These are phyloP conservation scores for Byasa hedistus DNA, from an alignment of 2,888 invertebrate genomes.

Conservation along the genomic window DNA sequence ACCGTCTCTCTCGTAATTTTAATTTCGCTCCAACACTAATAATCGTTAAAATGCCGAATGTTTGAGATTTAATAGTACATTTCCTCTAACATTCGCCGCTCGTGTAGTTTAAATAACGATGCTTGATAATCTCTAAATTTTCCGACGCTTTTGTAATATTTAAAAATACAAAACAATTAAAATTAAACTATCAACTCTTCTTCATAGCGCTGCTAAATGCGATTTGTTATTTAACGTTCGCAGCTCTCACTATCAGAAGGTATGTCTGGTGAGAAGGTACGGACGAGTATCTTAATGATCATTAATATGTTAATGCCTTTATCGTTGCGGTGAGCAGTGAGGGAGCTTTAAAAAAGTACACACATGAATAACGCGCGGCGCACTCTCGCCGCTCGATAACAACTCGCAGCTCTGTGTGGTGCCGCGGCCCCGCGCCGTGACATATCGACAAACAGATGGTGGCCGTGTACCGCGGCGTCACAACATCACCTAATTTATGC, in stretches of 20 bases:
- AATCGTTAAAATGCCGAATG: no score
- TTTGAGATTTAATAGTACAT: no score
- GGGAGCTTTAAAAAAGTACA: background rate
- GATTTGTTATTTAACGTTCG: no score
- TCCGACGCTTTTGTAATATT: no score
- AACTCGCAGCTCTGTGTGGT: constrained; percentile 51
- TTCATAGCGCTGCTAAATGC: no score
- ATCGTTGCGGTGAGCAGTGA: background rate
- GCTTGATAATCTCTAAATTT: no score
- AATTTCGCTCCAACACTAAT: background rate
- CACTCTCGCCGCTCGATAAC: constrained; percentile 25
- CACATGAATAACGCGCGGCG: constrained; percentile 2
- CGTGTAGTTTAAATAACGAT: no score
- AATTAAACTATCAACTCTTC: no score
- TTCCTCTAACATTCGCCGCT: background rate
- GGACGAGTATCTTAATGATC: background rate
- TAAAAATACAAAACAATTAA: no score
- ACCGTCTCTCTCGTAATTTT: constrained; percentile 16
- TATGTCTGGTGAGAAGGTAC: background rate
- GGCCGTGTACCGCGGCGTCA: constrained; percentile 65
- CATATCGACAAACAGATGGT: constrained; percentile 79
- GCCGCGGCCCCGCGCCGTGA: constrained; percentile 62
- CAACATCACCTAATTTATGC: constrained; percentile 78
- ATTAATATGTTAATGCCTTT: background rate
- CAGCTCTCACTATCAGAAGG: no score